Evolutionary conservation across 2,888 invertebrate species (phyloP), one percentile per base, ranked within the genome.

Genomic region (Serrognathus titanus): DNA sequence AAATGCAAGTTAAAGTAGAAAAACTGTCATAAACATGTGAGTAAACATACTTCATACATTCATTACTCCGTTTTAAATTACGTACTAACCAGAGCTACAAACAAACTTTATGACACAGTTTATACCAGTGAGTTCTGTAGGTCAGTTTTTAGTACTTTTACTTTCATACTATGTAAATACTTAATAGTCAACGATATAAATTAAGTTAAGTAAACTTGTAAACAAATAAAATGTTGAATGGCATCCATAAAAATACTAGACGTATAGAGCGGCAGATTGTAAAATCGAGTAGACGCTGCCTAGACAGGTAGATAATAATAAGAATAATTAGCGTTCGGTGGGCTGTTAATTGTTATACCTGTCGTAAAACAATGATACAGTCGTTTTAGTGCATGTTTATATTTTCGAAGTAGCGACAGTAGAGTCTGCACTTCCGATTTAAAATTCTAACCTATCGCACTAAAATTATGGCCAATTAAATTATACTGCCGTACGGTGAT

Each of bases 161-260:
- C 74, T 75, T 75, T 74, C 73, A 69, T 69, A 69, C 69, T 72
- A 70, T 72, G 73, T 74, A 74, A 75, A 75, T 75, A 75, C 68
- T 71, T 73, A 72, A 71, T 70, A 71, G 71, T 69, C 68, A 67
- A 67, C 69, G 68, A 73, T 75, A 74, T 74, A 74, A 66, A 75
- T 75, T 75, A 73, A 74, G 74, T 75, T 75, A 73, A 74, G 75
- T 73, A 72, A 73, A 75, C 71, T 71, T 69, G 74, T 72, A 74
- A 75, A 75, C 75, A 74, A 73, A 74, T 73, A 73, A 75, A 74
- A 73, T 68, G 65, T 64, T 63, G 66, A 73, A 74, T 72, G 66
- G 68, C 69, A 66, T 60, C 66, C 71, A 69, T 73, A 72, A 73
- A 71, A 72, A 69, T 69, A 55, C 45, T 55, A 49, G 36, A 61